Evolutionary conservation across 2,797 vertebrate species (phyloP), one percentile per base, ranked within the genome.

Genomic region (Cephalopachus bancanus): DNA sequence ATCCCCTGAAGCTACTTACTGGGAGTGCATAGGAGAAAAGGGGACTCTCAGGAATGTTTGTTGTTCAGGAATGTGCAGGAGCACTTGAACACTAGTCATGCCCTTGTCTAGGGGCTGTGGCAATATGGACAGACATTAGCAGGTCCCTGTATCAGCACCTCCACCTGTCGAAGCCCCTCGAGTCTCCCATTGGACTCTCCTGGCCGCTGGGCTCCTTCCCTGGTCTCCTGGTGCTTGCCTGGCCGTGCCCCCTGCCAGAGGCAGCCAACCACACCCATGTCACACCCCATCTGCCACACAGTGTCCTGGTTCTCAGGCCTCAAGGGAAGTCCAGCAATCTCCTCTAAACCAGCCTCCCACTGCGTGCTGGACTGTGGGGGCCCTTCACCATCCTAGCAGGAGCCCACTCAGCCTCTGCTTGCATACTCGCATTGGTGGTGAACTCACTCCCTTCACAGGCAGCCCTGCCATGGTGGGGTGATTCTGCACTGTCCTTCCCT

Each of bases 211-310:
- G 5, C 24, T 69, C 55, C 11, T 62, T 22, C 57, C 7, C 10
- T 1, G 65, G 19, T 65, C 28, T 53, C 24, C 24, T 57, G 28
- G 30, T 37, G 22, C 60, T 76, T 64, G 37, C 33, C 51, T 72
- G 55, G 53, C 57, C 30, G 11, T 19, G 26, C 37, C 37, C 15
- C 28, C 37, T 53, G n/a, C n/a, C n/a, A n/a, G 37, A 75, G 30
- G 33, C 1, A 2, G 26, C 49, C 55, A 28, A n/a, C 6, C 28
- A 30, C 37, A 44, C 44, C 51, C 49, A 9, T 0, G 2, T 4
- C 30, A 65, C 10, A 22, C 19, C 8, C 10, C 1, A 5, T 24
- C 16, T 24, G 37, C 4, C 0, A 19, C 14, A 57, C 6, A 5
- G 59, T 5, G 7, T 26, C 33, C 59, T n/a, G n/a, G 6, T 55